A percentile compares a stretch with the other conserved stretches of the same genome.
Evolutionary conservation across 2,888 invertebrate genomes (phyloP).

Genomic region (Ferrisia virgata): DNA sequence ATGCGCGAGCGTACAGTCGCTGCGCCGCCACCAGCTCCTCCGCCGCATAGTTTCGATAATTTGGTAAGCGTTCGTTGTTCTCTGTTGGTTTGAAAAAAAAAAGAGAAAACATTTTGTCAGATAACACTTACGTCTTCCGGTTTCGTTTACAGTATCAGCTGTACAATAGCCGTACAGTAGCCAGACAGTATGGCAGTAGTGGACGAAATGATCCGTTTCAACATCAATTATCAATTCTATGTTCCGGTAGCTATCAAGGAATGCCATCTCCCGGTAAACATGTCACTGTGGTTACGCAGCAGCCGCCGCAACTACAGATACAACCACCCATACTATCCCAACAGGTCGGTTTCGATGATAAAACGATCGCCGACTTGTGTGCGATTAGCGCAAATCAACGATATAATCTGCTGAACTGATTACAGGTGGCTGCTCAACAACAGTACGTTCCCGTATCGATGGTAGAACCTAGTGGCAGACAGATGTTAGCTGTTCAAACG

Average conservation of each 20-base stretch:
- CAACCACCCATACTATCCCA: conserved; percentile 76
- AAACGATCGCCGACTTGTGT: not conserved
- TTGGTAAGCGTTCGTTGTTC: conserved; percentile 47
- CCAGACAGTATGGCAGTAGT: conserved; percentile 65
- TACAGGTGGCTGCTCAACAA: conserved; percentile 61
- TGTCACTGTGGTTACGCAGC: conserved; percentile 63
- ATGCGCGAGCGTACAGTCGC: conserved; percentile 52
- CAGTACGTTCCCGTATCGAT: conserved; percentile 92
- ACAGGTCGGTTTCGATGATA: conserved; percentile 55
- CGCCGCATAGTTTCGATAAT: conserved; percentile 49
- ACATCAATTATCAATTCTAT: conserved; percentile 86
- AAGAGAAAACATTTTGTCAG: not conserved
- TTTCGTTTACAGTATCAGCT: conserved; percentile 67
- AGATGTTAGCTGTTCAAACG: conserved; percentile 60
- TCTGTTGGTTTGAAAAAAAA: not conserved
- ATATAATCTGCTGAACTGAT: not conserved
- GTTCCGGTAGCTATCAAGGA: conserved; percentile 83
- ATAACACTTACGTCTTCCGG: not conserved
- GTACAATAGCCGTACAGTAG: conserved; percentile 70
- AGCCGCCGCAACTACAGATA: conserved; percentile 67
- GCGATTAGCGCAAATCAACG: not conserved
- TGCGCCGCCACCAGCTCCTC: conserved; percentile 57
- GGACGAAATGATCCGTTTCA: conserved; percentile 71
- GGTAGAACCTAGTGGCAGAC: conserved; percentile 78
- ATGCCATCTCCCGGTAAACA: conserved; percentile 70